A percentile compares a stretch with the other conserved stretches of the same genome.
Conservation (phyloP, 2,113 vertebrate species). For the Oncorhynchus gorbuscha region DNA sequence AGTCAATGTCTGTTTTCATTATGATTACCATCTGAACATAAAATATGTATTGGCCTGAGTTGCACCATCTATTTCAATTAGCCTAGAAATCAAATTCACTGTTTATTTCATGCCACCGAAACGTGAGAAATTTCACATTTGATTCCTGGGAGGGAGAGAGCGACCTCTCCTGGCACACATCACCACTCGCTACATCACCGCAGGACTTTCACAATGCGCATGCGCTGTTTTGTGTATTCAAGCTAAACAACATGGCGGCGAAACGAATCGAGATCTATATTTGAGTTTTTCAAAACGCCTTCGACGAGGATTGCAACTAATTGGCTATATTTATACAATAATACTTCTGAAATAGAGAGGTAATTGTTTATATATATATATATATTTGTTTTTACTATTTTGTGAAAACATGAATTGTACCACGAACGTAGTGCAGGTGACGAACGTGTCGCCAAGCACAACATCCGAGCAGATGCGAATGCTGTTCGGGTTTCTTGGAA, state of each 20-base stretch:
- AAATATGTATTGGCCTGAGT: no score
- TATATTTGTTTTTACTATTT: not conserved
- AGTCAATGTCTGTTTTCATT: no score
- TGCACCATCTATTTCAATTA: no score
- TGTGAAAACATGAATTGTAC: slow-evolving; percentile 75
- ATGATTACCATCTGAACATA: no score
- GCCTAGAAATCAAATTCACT: no score
- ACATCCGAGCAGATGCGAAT: slow-evolving; percentile 95
- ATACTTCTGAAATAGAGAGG: not conserved
- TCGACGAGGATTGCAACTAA: not conserved
- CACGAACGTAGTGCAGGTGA: slow-evolving; percentile 94
- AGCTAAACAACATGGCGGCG: not conserved
- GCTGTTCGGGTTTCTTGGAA: slow-evolving; percentile 91
- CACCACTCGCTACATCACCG: no score
- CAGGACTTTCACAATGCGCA: not conserved
- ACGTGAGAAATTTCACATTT: no score
- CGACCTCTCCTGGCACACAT: not conserved
- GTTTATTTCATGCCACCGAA: no score
- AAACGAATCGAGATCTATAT: not conserved
- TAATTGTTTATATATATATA: no score
- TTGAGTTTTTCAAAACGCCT: not conserved
- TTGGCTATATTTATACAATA: not conserved
- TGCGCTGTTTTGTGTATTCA: not conserved
- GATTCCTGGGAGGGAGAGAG: no score
- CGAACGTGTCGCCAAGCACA: slow-evolving; percentile 91